Percentiles rank a stretch among this genome's conserved stretches.
phyloP scores from a whole-genome alignment of 2,113 vertebrate species.

The Xenopus borealis region DNA sequence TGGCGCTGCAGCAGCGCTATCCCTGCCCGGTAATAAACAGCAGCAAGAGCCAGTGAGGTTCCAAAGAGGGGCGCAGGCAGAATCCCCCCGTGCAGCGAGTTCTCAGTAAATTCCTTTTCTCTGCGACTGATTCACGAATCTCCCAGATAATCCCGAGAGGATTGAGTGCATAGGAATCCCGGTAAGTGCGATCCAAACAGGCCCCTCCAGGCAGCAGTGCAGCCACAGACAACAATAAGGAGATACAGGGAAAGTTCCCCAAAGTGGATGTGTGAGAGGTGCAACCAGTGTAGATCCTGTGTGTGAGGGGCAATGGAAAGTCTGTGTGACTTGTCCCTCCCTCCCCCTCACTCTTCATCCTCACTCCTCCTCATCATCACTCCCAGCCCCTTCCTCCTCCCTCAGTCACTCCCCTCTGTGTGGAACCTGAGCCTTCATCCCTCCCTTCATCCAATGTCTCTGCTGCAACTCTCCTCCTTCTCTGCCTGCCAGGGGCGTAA shows the following conservation, averaged over 20 bases:
- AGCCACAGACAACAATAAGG: background rate
- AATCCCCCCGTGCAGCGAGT: conserved; percentile 27
- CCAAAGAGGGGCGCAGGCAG: conserved; percentile 5
- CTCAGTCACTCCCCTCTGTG: conserved; percentile 18
- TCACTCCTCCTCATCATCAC: conserved; percentile 10
- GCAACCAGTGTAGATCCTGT: conserved; percentile 20
- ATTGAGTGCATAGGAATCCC: background rate
- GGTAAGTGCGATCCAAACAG: background rate
- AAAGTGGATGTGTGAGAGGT: conserved; percentile 33
- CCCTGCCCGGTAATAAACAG: background rate
- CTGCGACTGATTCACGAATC: background rate
- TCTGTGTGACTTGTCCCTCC: conserved; percentile 30
- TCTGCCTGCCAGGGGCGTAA: conserved; percentile 17
- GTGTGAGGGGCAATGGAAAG: conserved; percentile 40
- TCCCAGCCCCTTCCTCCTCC: conserved; percentile 25
- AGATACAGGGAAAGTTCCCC: background rate
- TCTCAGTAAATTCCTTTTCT: conserved; percentile 4
- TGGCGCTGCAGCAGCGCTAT: background rate
- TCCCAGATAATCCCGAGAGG: background rate
- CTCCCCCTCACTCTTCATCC: conserved; percentile 22
- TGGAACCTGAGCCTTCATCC: conserved; percentile 37
- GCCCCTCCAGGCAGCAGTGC: background rate
- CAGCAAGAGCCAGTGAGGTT: conserved; percentile 21
- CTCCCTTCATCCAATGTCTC: conserved; percentile 31
- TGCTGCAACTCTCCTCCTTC: conserved; percentile 6